Percentiles rank a stretch among this genome's conserved stretches.
Evolutionary conservation across 2,888 invertebrate species (phyloP).

Genomic region (Trachelus tabidus): DNA sequence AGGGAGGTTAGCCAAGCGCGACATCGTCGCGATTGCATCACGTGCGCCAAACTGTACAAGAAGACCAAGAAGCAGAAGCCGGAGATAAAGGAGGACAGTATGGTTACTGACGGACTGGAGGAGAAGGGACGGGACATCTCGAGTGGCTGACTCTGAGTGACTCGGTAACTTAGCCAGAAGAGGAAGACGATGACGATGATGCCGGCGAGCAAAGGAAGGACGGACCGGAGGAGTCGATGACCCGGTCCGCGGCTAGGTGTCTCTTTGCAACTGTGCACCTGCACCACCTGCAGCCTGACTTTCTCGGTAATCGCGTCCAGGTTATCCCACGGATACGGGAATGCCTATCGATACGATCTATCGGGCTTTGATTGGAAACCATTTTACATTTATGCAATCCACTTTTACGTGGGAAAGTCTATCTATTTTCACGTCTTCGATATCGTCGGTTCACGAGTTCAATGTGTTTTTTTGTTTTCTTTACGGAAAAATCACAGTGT

Average conservation of each 20-base stretch:
- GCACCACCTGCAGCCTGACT: slow-evolving; percentile 33
- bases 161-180: background rate
- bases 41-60: slow-evolving; percentile 18
- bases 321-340: background rate
- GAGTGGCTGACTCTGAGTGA: background rate
- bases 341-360: background rate
- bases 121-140: slow-evolving; percentile 17
- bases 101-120: slow-evolving; percentile 1
- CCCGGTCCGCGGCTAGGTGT: background rate
- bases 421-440: background rate
- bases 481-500: background rate
- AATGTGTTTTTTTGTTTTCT: background rate
- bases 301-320: slow-evolving; percentile 1
- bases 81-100: slow-evolving; percentile 16
- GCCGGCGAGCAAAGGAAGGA: background rate
- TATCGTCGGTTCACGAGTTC: background rate
- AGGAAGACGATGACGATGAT: background rate
- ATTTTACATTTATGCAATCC: background rate
- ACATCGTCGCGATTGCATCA: slow-evolving; percentile 45
- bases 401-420: background rate
- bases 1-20: slow-evolving; percentile 40
- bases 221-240: background rate
- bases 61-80: slow-evolving; percentile 13
- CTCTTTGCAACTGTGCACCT: slow-evolving; percentile 30
- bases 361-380: background rate